Base-by-base conservation (phyloP, 2,113 vertebrate genomes). In the Myodes glareolus region DNA sequence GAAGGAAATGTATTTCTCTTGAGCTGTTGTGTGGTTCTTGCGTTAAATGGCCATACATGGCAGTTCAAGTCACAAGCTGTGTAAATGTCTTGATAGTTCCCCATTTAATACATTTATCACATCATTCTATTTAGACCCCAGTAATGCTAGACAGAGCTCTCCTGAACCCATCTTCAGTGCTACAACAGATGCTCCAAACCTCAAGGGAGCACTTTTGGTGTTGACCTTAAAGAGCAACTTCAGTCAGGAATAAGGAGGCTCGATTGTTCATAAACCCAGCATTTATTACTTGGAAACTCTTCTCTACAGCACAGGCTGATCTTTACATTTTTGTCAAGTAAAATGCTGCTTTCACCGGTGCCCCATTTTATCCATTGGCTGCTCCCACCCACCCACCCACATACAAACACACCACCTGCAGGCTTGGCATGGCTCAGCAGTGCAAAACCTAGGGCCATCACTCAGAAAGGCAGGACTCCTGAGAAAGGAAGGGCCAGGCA, bases 141-240 rank as follows among this genome's bases (percentile, higher is more conserved):
- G 2, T 42, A 72, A 68, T 29, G 10, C 75, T 5, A 14, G 10
- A 7, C 31, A 36, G 31, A 14, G n/a, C 65, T 12, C 4, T 0
- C 33, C 16, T 29, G 5, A 8, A 25, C 31, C 90, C 82, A 29
- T 86, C 45, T 27, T 68, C 65, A 3, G 45, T 27, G 70, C 21
- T 63, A 0, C 27, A 55, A 82, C 58, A 0, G 0, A 65, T 0
- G 0, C 63, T 90, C 0, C 2, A 87, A n/a, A 14, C 88, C 98
- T 91, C 19, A 1, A 42, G 97, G 98, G 98, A 98, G 85, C 96
- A 50, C 96, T 98, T 96, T 82, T 5, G 25, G 97, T 7, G 0
- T 91, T 98, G 98, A 98, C 98, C 98, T 98, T 98, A 98, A 98
- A 98, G 98, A 98, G 97, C 98, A 98, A 98, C 98, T 98, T 96